Conservation (phyloP, 37 sponge, comb jelly and placozoan genomes). For the Agelas oroides region DNA sequence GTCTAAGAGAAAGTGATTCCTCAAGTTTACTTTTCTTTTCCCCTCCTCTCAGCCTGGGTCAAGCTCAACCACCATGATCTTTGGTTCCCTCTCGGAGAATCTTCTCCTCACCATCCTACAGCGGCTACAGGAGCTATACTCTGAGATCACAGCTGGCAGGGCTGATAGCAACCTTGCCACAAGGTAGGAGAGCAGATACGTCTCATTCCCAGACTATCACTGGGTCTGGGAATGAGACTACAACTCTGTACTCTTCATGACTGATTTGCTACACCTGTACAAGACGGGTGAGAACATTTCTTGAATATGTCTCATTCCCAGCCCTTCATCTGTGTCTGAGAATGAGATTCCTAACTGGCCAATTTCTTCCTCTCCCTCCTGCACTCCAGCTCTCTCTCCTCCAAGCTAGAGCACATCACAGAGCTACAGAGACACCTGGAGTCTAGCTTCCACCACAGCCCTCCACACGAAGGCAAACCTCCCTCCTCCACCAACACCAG, state of each 20-base stretch:
- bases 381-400: constrained; percentile 28
- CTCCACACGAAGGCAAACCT: not conserved
- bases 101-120: constrained; percentile 57
- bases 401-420: constrained; percentile 53
- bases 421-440: constrained; percentile 48
- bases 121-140: constrained; percentile 54
- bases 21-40: too few relatives aligned
- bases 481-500: constrained; percentile 35
- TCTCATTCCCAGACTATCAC: not conserved
- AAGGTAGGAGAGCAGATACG: constrained; percentile 25
- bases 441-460: not conserved
- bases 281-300: too few relatives aligned
- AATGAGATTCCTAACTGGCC: too few relatives aligned
- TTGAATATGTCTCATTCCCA: too few relatives aligned
- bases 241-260: too few relatives aligned
- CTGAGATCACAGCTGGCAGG: constrained; percentile 59
- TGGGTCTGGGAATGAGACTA: not conserved
- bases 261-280: too few relatives aligned
- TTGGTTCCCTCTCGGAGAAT: constrained; percentile 49
- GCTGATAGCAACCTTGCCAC: constrained; percentile 28
- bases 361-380: constrained; percentile 23
- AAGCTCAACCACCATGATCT: constrained; percentile 56
- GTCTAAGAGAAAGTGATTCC: too few relatives aligned
- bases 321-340: not conserved
- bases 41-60: not conserved